Percentiles rank a stretch among this genome's conserved stretches.
These are phyloP conservation scores for Apogon talboti DNA, from an alignment of 2,797 vertebrate species.

Conservation along the genomic window DNA sequence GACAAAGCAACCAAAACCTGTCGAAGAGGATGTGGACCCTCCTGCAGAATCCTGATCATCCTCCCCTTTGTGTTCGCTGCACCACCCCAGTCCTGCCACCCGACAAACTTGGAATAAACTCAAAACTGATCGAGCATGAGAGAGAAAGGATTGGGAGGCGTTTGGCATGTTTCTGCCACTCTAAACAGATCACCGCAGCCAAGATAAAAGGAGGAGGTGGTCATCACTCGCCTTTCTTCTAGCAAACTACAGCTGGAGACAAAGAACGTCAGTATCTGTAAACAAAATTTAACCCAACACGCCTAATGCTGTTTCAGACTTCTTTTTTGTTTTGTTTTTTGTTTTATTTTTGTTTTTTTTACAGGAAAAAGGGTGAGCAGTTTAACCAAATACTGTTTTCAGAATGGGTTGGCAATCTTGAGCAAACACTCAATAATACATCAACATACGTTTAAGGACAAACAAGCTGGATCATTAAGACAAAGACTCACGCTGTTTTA, in stretches of 20 bases:
- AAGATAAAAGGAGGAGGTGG: conserved; percentile 33
- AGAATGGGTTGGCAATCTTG: conserved; percentile 52
- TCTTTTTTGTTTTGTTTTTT: conserved; percentile 9
- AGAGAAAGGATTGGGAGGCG: conserved; percentile 32
- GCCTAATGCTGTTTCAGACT: conserved; percentile 65
- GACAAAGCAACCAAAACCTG: conserved; percentile 86
- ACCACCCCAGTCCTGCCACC: conserved; percentile 48
- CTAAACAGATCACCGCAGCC: conserved; percentile 42
- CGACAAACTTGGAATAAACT: conserved; percentile 30
- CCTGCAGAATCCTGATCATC: conserved; percentile 89
- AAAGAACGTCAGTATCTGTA: conserved; percentile 51
- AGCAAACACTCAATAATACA: conserved; percentile 57
- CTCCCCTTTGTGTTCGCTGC: conserved; percentile 24
- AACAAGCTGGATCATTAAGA: conserved; percentile 62
- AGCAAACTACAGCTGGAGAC: conserved; percentile 49
- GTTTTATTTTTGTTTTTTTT: too few relatives aligned
- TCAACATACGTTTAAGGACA: conserved; percentile 53
- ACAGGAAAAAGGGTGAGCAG: conserved; percentile 57
- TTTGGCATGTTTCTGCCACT: conserved; percentile 52
- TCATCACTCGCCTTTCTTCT: conserved; percentile 42
- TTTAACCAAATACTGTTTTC: conserved; percentile 76
- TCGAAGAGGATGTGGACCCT: conserved; percentile 77
- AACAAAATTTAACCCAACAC: conserved; percentile 54
- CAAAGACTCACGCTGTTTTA: conserved; percentile 61
- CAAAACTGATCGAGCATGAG: conserved; percentile 39